Conservation (phyloP, 2,888 invertebrate species). For the Pyralis farinalis region DNA sequence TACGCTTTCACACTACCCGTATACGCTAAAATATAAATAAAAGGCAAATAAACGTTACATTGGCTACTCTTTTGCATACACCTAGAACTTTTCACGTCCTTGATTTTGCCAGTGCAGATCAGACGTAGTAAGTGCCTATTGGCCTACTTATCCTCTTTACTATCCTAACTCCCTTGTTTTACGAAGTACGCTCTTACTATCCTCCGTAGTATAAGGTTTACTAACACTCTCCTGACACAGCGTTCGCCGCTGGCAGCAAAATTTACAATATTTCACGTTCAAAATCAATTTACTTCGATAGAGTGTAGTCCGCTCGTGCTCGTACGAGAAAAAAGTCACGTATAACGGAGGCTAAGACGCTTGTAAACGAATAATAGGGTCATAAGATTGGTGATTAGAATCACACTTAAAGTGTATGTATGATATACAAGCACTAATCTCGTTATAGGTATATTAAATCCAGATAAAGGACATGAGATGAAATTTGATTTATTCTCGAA, state of each 20-base stretch:
- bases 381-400: constrained; percentile 42
- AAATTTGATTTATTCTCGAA: no score
- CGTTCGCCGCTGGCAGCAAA: constrained; percentile 41
- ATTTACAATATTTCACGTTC: constrained; percentile 64
- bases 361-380: constrained; percentile 46
- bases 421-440: background rate
- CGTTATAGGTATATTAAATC: no score
- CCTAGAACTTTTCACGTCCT: no score
- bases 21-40: no score
- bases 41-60: no score
- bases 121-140: constrained; percentile 7
- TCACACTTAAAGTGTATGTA: constrained; percentile 15
- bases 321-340: constrained; percentile 64
- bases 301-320: constrained; percentile 49
- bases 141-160: constrained; percentile 11
- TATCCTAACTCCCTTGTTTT: background rate
- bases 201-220: constrained; percentile 27
- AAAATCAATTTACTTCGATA: constrained; percentile 68
- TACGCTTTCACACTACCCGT: no score
- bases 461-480: no score
- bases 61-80: no score
- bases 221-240: constrained; percentile 39
- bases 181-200: constrained; percentile 25
- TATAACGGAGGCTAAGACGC: constrained; percentile 51
- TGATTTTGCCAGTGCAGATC: background rate